Evolutionary conservation across 2,888 invertebrate genomes (phyloP), one percentile per base, ranked within the genome.

Genomic region (Hypolimnas misippus): DNA sequence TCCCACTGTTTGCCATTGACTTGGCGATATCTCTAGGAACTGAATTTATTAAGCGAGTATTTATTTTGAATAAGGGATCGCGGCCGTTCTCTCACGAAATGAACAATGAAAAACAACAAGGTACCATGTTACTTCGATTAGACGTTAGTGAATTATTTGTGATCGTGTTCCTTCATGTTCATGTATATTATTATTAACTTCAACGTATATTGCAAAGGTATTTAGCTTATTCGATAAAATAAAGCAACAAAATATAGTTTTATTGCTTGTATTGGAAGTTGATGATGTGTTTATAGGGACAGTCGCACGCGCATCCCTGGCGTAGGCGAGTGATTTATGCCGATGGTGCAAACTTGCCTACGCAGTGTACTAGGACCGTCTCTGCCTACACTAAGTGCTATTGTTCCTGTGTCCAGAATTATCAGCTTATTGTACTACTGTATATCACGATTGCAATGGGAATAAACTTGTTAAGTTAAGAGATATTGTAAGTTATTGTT

Each of bases 281-380:
- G 66, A 56, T 54, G 64, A 68, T 62, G 49, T 50, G 65, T 69
- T 77, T 76, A 69, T 74, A 68, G 71, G 65, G 67, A 69, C 71
- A 69, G 69, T 61, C 62, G 62, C 70, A 68, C 67, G 71, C 69
- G 77, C 76, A 75, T 78, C 73, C 75, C 73, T 75, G 82, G 59
- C 82, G 89, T 88, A 74, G 89, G 89, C 79, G 77, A 78, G 77
- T 83, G 87, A 88, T 88, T 84, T 88, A 89, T 57, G 55, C 62
- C 67, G 59, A 67, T 69, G 61, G 59, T 62, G 57, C 51, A 50
- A 52, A 59, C 53, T 69, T 67, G 60, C 66, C 68, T 66, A 69
- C 70, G 69, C 70, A 62, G 49, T 54, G 21, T 52, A 51, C 65
- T 52, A 52, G 53, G 46, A 56, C 52, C 38, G 42, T 49, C 35